Base-by-base conservation (phyloP, 2,888 invertebrate genomes). In the Trichopoda pennipes region DNA sequence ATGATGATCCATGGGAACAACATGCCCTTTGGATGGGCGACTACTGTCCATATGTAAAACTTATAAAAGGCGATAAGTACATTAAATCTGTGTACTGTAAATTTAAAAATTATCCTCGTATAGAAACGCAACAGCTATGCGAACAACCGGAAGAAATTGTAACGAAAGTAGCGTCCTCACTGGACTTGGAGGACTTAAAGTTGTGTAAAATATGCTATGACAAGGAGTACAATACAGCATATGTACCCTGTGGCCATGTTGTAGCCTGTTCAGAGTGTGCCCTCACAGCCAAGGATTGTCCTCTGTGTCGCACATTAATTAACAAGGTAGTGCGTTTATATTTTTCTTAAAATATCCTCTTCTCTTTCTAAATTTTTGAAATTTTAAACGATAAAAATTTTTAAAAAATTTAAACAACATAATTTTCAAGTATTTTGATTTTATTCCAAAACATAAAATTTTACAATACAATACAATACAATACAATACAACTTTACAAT, bases 221-320 rank as follows among this genome's bases (percentile, higher is more conserved):
- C 77, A 95, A 95, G 88, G 97, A 98, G 91, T 94, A 96, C 86
- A 95, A 96, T 86, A 95, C 98, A 80, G 95, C 97, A 86, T 98
- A 98, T 92, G 93, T 98, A 87, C 98, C 99, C 56, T 99, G 99
- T 92, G 97, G 98, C 84, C 99, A 99, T 92, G 95, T 98, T 87
- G 95, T 97, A 73, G 95, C 97, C 66, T 99, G 99, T 92, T 94
- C 95, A 66, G 95, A 95, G 88, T 99, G 99, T 93, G 97, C 98
- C 47, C 94, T 96, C 28, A 94, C 96, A 69, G 94, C 98, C 76
- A 94, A 94, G 86, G 94, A 94, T 86, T 98, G 98, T 91, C 97
- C 97, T 44, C 94, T 98, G 87, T 98, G 98, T 92, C 94, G 98
- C 75, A 92, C 94, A 86, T 92, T 93, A 69, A 94, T 96, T 86